These are phyloP conservation scores for Aethes cnicana DNA, from an alignment of 2,888 invertebrate species.

Conservation along the genomic window DNA sequence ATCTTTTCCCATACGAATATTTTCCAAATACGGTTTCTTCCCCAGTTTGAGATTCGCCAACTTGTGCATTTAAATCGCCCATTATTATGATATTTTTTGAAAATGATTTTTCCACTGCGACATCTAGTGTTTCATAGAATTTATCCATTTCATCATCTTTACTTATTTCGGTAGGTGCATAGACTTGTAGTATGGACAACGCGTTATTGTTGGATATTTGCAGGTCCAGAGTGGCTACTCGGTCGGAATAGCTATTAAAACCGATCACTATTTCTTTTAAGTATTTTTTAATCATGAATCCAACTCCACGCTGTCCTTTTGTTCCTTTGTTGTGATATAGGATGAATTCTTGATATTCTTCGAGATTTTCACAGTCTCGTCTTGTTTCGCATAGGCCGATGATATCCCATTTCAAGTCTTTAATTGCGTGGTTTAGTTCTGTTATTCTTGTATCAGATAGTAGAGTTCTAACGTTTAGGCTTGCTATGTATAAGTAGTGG, in stretches of 20 bases:
- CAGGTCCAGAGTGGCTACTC: conserved; percentile 32
- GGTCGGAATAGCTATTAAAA: conserved; percentile 31
- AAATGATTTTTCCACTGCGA: conserved; percentile 9
- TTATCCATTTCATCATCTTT: conserved; percentile 12
- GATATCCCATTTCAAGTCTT: background rate
- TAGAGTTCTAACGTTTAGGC: background rate
- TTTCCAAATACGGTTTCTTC: conserved; percentile 1
- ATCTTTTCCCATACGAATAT: background rate
- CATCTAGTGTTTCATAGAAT: conserved; percentile 14
- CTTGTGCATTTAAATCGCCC: conserved; percentile 18
- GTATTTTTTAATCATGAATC: conserved; percentile 33
- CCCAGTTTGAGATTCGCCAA: conserved; percentile 2
- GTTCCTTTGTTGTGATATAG: conserved; percentile 28
- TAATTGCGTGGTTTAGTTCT: background rate
- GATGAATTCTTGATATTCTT: conserved; percentile 30
- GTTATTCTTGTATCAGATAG: background rate
- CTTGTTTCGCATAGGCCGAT: conserved; percentile 37
- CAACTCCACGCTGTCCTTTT: conserved; percentile 27
- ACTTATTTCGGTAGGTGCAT: conserved; percentile 28
- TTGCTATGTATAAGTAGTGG: conserved; percentile 23
- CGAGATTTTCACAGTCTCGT: conserved; percentile 33
- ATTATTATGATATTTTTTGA: conserved; percentile 13
- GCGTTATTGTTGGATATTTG: conserved; percentile 10
- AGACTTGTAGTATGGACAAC: conserved; percentile 20
- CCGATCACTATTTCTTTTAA: conserved; percentile 28